Evolutionary conservation across 2,888 invertebrate species (phyloP).

Genomic region (Calephelis perditalis): DNA sequence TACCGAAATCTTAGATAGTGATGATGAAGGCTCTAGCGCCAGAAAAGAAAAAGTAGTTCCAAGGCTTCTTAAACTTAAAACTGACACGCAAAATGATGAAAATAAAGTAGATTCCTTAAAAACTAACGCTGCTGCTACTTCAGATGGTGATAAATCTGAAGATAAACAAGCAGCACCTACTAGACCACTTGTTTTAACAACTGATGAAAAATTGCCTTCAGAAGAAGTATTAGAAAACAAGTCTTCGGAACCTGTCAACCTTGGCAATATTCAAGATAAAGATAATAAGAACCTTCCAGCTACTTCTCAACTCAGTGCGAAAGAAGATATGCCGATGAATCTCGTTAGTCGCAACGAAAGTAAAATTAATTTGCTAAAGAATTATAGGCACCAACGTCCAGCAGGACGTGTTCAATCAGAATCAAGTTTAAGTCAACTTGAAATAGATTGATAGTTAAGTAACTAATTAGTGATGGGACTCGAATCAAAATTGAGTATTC

Average conservation of each 20-base stretch:
- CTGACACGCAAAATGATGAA: slow-evolving; percentile 14
- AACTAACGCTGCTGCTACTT: slow-evolving; percentile 19
- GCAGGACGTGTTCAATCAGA: slow-evolving; percentile 53
- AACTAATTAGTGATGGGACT: too few species aligned
- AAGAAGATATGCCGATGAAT: slow-evolving; percentile 36
- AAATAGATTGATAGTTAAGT: too few species aligned
- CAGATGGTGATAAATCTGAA: slow-evolving; percentile 24
- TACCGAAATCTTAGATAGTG: slow-evolving; percentile 64
- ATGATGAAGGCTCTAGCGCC: slow-evolving; percentile 44
- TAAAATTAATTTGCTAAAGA: slow-evolving; percentile 68
- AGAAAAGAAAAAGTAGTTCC: slow-evolving; percentile 5
- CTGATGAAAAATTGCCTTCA: slow-evolving; percentile 62
- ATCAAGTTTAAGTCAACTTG: slow-evolving; percentile 64
- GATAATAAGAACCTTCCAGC: slow-evolving; percentile 33
- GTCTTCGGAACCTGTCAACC: slow-evolving; percentile 26
- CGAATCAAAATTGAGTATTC: too few species aligned
- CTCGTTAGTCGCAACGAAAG: slow-evolving; percentile 47
- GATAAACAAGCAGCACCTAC: slow-evolving; percentile 19
- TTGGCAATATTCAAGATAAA: slow-evolving; percentile 33
- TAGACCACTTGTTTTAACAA: slow-evolving; percentile 53
- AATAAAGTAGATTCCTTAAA: slow-evolving; percentile 11
- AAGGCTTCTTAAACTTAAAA: slow-evolving; percentile 4
- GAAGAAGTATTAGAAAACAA: slow-evolving; percentile 60
- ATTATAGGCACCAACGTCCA: slow-evolving; percentile 68
- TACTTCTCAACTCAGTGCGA: slow-evolving; percentile 28